phyloP scores from a whole-genome alignment of 2,888 invertebrate species.

The Eristalinus aeneus region DNA sequence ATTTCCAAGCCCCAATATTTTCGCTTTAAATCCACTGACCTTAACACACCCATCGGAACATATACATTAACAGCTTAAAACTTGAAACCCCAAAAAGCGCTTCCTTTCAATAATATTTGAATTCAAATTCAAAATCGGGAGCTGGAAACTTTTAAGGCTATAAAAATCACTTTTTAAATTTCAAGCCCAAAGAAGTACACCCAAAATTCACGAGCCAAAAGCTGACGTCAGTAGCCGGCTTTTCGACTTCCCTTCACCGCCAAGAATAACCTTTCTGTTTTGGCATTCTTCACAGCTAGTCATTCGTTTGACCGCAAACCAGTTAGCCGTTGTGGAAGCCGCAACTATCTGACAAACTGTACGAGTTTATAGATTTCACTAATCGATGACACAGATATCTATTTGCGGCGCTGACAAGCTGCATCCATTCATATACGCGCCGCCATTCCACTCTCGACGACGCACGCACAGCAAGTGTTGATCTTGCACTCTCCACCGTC shows the following conservation, averaged over 20 bases:
- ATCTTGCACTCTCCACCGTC: neutral
- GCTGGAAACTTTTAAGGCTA: too few relatives aligned
- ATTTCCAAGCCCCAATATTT: too few relatives aligned
- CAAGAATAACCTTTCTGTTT: neutral
- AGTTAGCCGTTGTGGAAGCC: neutral
- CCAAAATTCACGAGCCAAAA: neutral
- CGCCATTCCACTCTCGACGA: neutral
- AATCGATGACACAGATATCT: conserved; percentile 37
- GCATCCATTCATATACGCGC: neutral
- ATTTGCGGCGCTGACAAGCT: conserved; percentile 38
- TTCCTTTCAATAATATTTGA: too few relatives aligned
- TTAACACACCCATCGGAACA: too few relatives aligned
- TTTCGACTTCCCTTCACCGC: neutral
- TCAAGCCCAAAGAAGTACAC: neutral
- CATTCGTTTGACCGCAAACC: neutral
- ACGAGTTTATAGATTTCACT: neutral
- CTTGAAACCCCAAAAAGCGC: too few relatives aligned
- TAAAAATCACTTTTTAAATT: too few relatives aligned
- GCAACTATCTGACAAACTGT: conserved; percentile 8
- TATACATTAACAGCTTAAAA: too few relatives aligned
- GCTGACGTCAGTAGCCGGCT: neutral
- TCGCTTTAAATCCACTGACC: too few relatives aligned
- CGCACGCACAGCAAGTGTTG: neutral
- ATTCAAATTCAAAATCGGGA: too few relatives aligned
- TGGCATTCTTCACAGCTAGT: neutral